phyloP scores from a whole-genome alignment of 1,140 invertebrate species.

The Leguminivora glycinivorella region DNA sequence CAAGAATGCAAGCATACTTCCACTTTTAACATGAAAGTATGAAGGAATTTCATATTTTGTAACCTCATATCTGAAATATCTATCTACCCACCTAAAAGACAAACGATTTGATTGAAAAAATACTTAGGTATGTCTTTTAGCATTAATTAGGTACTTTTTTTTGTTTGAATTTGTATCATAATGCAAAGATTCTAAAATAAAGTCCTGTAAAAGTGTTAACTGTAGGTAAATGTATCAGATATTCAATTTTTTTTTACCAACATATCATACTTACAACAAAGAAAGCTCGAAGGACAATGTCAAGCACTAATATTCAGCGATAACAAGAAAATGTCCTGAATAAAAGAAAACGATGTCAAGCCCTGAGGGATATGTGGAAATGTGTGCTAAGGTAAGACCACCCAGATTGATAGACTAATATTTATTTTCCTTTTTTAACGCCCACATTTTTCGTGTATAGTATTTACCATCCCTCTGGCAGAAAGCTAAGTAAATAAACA shows the following conservation, averaged over 20 bases:
- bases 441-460: not conserved
- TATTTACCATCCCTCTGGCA: conserved; percentile 11
- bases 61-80: no score
- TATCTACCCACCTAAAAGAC: no score
- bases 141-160: no score
- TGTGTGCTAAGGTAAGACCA: not conserved
- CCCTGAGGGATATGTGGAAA: conserved; percentile 8
- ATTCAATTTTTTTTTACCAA: not conserved
- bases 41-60: no score
- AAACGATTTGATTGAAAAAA: no score
- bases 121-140: no score
- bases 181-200: not conserved
- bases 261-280: not conserved
- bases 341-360: not conserved
- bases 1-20: no score
- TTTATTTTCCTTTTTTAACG: conserved; percentile 26
- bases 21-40: no score
- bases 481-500: not conserved
- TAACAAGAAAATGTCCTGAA: not conserved
- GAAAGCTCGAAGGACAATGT: not conserved
- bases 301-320: not conserved
- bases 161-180: no score
- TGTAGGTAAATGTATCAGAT: not conserved
- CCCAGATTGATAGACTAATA: conserved; percentile 22
- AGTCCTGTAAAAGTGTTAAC: not conserved